These are phyloP conservation scores for Melanocharis versteri DNA, from an alignment of 2,113 vertebrate genomes.

Conservation along the genomic window DNA sequence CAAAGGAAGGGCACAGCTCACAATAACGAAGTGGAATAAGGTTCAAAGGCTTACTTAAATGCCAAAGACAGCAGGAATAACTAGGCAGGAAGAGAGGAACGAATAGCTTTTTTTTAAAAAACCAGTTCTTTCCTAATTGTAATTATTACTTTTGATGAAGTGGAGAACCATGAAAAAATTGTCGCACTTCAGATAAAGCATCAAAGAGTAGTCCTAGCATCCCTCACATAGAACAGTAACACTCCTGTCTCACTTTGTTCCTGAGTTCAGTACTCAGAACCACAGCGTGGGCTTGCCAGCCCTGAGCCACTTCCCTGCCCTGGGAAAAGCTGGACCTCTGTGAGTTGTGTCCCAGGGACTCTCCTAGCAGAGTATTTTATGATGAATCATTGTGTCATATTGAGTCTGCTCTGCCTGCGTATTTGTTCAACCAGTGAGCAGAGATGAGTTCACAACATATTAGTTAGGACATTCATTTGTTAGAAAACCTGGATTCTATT, in stretches of 20 bases:
- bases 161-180: background rate
- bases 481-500: background rate
- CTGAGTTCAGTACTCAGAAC: background rate
- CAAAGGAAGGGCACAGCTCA: background rate
- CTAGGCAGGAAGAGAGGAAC: background rate
- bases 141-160: background rate
- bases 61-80: background rate
- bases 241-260: background rate
- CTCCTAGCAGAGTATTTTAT: background rate
- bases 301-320: background rate
- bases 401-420: background rate
- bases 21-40: background rate
- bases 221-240: background rate
- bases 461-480: background rate
- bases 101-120: background rate
- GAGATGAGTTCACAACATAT: background rate
- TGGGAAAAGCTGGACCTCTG: background rate
- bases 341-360: background rate
- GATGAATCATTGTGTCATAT: background rate
- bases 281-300: background rate
- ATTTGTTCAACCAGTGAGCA: background rate
- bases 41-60: background rate
- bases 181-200: background rate
- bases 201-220: background rate
- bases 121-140: background rate